phyloP scores from a whole-genome alignment of 2,113 vertebrate genomes.

The Esox niger region DNA sequence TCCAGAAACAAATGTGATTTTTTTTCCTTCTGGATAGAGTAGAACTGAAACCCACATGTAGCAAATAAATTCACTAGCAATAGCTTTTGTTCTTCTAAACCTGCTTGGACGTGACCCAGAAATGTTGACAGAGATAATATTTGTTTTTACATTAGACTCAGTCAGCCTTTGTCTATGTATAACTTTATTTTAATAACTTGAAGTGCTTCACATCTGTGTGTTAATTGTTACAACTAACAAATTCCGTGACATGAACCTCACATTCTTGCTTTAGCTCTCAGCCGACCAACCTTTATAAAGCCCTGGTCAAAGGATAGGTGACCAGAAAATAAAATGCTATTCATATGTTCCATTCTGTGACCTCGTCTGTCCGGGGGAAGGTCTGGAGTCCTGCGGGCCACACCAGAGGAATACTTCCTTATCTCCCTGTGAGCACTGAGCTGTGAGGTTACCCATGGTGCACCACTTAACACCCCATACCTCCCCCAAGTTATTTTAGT shows the following conservation, averaged over 20 bases:
- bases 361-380: no score
- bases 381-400: neutral
- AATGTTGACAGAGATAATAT: neutral
- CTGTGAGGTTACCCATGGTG: conserved; percentile 50
- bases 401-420: conserved; percentile 22
- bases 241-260: conserved; percentile 1
- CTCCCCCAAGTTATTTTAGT: conserved; percentile 49
- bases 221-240: neutral
- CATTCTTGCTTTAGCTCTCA: conserved; percentile 14
- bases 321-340: no score
- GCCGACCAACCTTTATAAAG: neutral
- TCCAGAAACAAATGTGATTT: neutral
- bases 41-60: no score
- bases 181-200: neutral
- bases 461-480: conserved; percentile 58
- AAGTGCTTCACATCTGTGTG: neutral
- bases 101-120: conserved; percentile 21
- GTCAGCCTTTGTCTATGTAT: neutral
- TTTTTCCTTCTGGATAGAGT: no score
- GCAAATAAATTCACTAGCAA: conserved; percentile 1
- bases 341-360: neutral
- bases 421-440: conserved; percentile 34
- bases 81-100: conserved; percentile 25
- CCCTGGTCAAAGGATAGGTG: neutral
- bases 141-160: neutral